Evolutionary conservation across 1,140 invertebrate genomes (phyloP).

Genomic region (Drosophila repletoides): DNA sequence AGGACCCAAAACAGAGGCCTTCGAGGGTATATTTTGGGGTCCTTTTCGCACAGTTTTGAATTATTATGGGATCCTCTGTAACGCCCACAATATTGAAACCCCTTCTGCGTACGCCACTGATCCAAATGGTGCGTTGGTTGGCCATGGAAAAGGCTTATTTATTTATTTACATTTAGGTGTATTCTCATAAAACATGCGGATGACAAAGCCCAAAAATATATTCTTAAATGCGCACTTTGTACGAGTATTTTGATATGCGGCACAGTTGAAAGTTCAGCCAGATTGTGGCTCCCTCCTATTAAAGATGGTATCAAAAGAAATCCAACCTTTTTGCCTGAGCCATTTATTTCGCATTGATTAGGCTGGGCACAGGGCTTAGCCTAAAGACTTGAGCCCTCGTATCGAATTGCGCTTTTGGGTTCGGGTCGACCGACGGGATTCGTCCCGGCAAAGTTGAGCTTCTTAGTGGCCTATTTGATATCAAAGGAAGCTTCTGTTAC

Average conservation of each 20-base stretch:
- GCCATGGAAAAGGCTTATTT: slow-evolving; percentile 60
- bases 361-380: slow-evolving; percentile 13
- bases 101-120: no score
- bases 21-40: no score
- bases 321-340: slow-evolving; percentile 30
- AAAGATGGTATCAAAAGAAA: neutral
- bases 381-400: slow-evolving; percentile 29
- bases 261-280: slow-evolving; percentile 31
- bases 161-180: slow-evolving; percentile 46
- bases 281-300: slow-evolving; percentile 10
- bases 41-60: no score
- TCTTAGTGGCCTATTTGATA: slow-evolving; percentile 32
- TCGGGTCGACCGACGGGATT: slow-evolving; percentile 8
- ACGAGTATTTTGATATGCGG: neutral
- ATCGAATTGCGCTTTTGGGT: slow-evolving; percentile 24
- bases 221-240: slow-evolving; percentile 19
- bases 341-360: slow-evolving; percentile 38
- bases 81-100: no score
- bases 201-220: slow-evolving; percentile 48
- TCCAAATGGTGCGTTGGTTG: no score
- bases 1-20: slow-evolving; percentile 35
- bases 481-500: slow-evolving; percentile 24
- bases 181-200: slow-evolving; percentile 27
- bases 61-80: no score
- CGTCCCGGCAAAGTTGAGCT: neutral